These are phyloP conservation scores for Mesocricetus auratus DNA, from an alignment of 2,113 vertebrate species.

Conservation along the genomic window DNA sequence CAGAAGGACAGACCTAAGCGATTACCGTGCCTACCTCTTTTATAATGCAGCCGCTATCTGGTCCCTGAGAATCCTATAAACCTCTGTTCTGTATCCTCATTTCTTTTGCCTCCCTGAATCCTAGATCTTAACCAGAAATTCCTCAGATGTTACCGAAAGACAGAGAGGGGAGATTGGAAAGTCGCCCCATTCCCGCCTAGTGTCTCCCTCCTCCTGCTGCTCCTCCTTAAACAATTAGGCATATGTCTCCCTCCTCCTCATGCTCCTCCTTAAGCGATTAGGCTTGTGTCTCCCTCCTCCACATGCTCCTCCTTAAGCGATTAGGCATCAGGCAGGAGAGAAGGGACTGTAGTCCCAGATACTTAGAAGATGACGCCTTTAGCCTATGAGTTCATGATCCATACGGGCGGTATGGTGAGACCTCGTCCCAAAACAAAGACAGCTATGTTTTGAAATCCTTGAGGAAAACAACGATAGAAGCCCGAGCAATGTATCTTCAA, in stretches of 20 bases:
- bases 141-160: not conserved
- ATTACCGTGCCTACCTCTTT: not conserved
- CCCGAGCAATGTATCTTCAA: not conserved
- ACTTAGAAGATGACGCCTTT: not conserved
- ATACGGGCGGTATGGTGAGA: not conserved
- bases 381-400: not conserved
- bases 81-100: not conserved
- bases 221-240: not conserved
- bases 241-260: no score
- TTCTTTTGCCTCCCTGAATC: not conserved
- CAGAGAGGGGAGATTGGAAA: not conserved
- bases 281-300: not conserved
- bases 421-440: not conserved
- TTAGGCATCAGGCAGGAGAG: not conserved
- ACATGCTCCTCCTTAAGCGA: not conserved
- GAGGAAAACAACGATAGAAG: not conserved
- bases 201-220: not conserved
- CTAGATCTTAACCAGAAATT: not conserved
- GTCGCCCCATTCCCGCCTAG: not conserved
- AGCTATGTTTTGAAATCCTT: not conserved
- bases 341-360: not conserved
- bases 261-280: slow-evolving; percentile 12
- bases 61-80: not conserved
- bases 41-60: not conserved
- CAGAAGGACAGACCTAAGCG: not conserved